Evolutionary conservation across 2,888 invertebrate species (phyloP), one percentile per base, ranked within the genome.

Genomic region (Tanypteryx hageni): DNA sequence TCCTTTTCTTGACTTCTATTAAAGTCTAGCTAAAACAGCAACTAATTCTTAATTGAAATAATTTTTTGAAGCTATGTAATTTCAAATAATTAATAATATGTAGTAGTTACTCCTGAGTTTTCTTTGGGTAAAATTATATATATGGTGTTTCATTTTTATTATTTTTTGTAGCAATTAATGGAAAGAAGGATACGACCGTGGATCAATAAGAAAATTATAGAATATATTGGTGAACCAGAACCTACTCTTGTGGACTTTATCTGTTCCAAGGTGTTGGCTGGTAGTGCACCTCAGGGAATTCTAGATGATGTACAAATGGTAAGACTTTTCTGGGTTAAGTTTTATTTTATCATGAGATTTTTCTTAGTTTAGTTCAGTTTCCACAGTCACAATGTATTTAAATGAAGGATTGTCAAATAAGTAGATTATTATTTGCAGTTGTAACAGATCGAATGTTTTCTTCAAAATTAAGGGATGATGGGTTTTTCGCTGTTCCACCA

Each of bases 191-290:
- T 99, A 95, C 97, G 99, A 93, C 99, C 99, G 85, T 99, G 99
- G 99, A 99, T 99, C 94, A 99, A 99, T 95, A 99, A 99, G 96
- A 99, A 99, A 96, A 99, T 99, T 92, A 98, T 99, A 93, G 99
- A 99, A 95, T 99, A 99, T 95, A 99, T 99, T 95, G 99, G 99
- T 68, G 99, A 99, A 95, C 99, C 99, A 27, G 99, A 99, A 95
- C 98, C 98, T 59, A 99, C 99, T 18, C 96, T 99, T 92, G 99
- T 99, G n/a, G 99, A 99, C 96, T 99, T 99, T 96, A 99, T 99
- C 95, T 99, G 99, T 96, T 98, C 99, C 94, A 99, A 99, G 96
- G 98, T 99, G 93, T 96, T 99, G 95, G 98, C 98, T 27, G 98
- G 99, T 93, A 98, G 98, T 94, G 97, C 98, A 93, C 99, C 99